Base-by-base conservation (phyloP, 2,113 vertebrate species). In the Hippocampus comes region DNA sequence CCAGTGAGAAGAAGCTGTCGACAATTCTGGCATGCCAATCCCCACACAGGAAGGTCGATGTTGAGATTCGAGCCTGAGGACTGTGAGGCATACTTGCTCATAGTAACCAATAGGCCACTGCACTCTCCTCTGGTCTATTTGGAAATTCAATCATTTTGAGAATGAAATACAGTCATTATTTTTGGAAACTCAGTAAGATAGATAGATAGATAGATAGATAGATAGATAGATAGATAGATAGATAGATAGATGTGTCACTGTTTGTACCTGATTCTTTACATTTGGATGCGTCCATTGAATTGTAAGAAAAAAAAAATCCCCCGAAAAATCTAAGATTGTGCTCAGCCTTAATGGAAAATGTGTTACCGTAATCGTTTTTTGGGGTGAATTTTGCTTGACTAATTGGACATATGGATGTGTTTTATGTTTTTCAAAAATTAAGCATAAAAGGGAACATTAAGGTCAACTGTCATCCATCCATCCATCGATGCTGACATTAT, bases 361-460 rank as follows among this genome's bases (percentile, higher is more conserved):
- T 59, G 27, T 63, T 61, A 38, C 34, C 34, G 0, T 38, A 1
- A 60, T 61, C 8, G 9, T 49, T 38, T 78, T 57, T 65, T 5
- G 71, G 82, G 71, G 78, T 82, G 82, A 80, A 78, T 86, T 80
- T 82, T 78, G 71, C 61, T 85, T 74, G 27, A 68, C 49, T 2
- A 59, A 30, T 15, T 14, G n/a, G 5, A 25, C n/a, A 9, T 61
- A 60, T 68, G 70, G 63, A 77, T 70, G 20, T 3, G 2, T 55
- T 21, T 55, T 2, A 55, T n/a, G 17, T 14, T 49, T 49, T 51
- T 17, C 15, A 23, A 73, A 64, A 55, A 20, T 42, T 67, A 55
- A 63, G 11, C 46, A 68, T 63, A 42, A 57, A 79, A 71, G 68
- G 12, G 4, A 41, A 30, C 17, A 63, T 76, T 80, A n/a, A 10